Conservation (phyloP, 2,888 invertebrate genomes). For the Psylliodes chrysocephalus region DNA sequence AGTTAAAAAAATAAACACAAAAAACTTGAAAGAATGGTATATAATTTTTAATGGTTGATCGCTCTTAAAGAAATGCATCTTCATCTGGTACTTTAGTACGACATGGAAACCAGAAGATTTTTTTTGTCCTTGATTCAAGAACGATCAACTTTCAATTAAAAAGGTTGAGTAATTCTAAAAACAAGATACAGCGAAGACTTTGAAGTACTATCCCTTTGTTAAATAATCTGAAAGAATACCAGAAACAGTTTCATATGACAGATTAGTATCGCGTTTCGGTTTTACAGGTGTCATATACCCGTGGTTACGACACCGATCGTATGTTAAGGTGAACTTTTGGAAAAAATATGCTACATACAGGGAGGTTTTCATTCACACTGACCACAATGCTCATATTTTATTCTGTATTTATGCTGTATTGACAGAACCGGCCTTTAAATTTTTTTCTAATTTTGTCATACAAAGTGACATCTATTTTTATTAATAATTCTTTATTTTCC, state of each 20-base stretch:
- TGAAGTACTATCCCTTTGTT: conserved; percentile 49
- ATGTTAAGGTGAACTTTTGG: conserved; percentile 21
- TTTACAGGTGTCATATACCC: conserved; percentile 54
- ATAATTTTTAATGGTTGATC: conserved; percentile 12
- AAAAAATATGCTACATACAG: conserved; percentile 8
- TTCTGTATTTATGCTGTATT: too few relatives aligned
- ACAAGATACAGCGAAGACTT: conserved; percentile 51
- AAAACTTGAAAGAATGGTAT: background rate
- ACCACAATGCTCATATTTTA: conserved; percentile 19
- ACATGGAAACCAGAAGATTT: conserved; percentile 2
- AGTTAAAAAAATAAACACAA: background rate
- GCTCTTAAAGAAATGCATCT: conserved; percentile 4
- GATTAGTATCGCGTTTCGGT: conserved; percentile 50
- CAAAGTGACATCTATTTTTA: too few relatives aligned
- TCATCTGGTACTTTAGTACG: conserved; percentile 11
- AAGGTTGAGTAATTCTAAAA: conserved; percentile 42
- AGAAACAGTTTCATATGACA: conserved; percentile 50
- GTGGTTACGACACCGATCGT: conserved; percentile 39
- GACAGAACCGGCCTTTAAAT: too few relatives aligned
- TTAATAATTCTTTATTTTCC: too few relatives aligned
- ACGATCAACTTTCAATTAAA: conserved; percentile 42
- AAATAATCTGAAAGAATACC: conserved; percentile 48
- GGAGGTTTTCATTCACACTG: conserved; percentile 10
- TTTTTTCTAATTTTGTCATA: too few relatives aligned
- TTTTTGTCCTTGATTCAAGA: conserved; percentile 7